Conservation (phyloP, 2,797 vertebrate species). For the Selene dorsalis region DNA sequence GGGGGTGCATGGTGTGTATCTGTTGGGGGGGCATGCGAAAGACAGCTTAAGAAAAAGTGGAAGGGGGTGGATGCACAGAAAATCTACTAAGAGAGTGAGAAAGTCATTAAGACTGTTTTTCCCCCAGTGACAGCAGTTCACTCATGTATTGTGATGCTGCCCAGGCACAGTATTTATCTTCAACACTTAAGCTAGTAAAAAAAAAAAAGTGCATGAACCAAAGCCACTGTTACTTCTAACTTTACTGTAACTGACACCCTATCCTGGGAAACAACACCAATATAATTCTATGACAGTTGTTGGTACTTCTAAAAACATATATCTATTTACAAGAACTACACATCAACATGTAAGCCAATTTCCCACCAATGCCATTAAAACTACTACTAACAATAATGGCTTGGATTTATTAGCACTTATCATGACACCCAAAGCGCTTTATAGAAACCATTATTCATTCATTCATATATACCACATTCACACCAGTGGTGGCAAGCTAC, state of each 20-base stretch:
- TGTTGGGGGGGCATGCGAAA: constrained; percentile 41
- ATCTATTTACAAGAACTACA: not conserved
- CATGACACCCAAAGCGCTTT: too few species aligned
- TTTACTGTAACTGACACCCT: not conserved
- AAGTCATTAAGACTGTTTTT: constrained; percentile 35
- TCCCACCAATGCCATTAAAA: not conserved
- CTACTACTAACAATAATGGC: too few species aligned
- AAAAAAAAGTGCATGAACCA: not conserved
- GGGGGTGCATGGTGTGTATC: constrained; percentile 50
- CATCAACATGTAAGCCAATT: not conserved
- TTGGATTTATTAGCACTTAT: too few species aligned
- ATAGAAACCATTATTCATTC: too few species aligned
- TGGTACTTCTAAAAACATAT: not conserved
- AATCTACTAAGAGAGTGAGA: constrained; percentile 24
- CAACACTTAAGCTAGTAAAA: not conserved
- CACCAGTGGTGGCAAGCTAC: too few species aligned
- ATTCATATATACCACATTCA: too few species aligned
- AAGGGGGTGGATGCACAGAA: constrained; percentile 39
- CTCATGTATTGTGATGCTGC: not conserved
- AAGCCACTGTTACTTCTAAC: not conserved
- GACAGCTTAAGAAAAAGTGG: constrained; percentile 56
- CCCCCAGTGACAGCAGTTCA: not conserved
- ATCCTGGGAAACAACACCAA: not conserved
- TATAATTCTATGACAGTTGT: too few species aligned
- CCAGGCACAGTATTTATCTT: not conserved